Evolutionary conservation across 2,888 invertebrate genomes (phyloP), one percentile per base, ranked within the genome.

Genomic region (Scaptodrosophila latifasciaeformis): DNA sequence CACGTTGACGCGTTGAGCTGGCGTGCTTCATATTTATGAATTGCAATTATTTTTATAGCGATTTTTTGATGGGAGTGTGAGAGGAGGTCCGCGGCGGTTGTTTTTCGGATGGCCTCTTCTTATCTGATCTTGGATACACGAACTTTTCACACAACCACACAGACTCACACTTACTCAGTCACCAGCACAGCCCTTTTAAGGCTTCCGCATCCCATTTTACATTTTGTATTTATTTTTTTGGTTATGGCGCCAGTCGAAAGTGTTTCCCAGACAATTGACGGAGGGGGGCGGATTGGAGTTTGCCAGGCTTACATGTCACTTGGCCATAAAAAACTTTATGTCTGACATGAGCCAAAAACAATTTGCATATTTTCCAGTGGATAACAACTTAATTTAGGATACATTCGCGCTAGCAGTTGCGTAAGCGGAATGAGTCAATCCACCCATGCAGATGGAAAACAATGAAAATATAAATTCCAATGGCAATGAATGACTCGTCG

Each of bases 301-400:
- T 58, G 59, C 47, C 60, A 60, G 69, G 62, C 49, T 76, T 74
- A 77, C 83, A 83, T 83, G 83, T 83, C 83, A 84, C 75, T 82
- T 67, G 82, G 83, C 71, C 76, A 82, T 83, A 83, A 83, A 83
- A 77, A 74, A 77, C 66, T 83, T 82, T 71, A 77, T 71, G 81
- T 82, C 82, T 83, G 82, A 83, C 83, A 83, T 83, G 84, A 83
- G 81, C 71, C 82, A 66, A 79, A 83, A 83, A 83, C 81, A 83
- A 83, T 83, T 83, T 83, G 81, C 84, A 83, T 83, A 83, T 80
- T 76, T 80, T 75, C 68, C 59, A 69, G 67, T 75, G 81, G 81
- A 78, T 81, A 82, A 83, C 83, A 83, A 83, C 83, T 82, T 83
- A 78, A 83, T 83, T 83, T 82, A 68, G 70, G 59, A 72, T 74